phyloP scores from a whole-genome alignment of 2,797 vertebrate genomes.

The Alauda arvensis region DNA sequence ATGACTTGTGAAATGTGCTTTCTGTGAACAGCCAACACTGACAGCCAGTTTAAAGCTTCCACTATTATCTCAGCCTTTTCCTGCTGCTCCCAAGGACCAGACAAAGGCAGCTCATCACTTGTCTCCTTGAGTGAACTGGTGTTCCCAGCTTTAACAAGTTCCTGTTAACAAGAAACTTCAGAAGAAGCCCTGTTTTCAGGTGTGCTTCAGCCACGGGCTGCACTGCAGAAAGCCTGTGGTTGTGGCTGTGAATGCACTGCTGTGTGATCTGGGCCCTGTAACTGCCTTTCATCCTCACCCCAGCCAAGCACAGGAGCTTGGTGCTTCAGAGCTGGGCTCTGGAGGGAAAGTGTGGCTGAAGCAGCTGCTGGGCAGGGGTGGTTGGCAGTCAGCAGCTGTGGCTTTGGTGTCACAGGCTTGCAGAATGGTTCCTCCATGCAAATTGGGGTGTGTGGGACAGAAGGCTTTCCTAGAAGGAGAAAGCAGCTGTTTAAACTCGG shows the following conservation, averaged over 20 bases:
- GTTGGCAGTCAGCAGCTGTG: neutral
- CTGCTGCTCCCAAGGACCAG: neutral
- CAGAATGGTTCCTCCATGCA: neutral
- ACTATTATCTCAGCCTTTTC: neutral
- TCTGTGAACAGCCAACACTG: neutral
- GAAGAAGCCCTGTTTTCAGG: neutral
- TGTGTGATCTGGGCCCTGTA: neutral
- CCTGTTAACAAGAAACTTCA: neutral
- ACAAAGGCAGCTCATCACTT: neutral
- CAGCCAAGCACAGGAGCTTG: neutral
- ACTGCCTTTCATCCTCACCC: neutral
- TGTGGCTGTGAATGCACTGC: neutral
- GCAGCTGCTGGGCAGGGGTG: neutral
- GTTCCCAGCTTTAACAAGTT: neutral
- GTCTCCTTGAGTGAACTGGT: neutral
- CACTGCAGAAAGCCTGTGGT: neutral
- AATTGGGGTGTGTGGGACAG: neutral
- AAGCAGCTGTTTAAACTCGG: neutral
- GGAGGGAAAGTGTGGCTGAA: neutral
- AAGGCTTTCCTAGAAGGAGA: neutral
- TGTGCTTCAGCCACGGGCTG: neutral
- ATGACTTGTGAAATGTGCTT: neutral
- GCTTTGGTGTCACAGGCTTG: neutral
- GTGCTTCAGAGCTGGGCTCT: neutral
- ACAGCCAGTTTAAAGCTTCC: neutral